Conservation (phyloP, 2,113 vertebrate species). For the Brachyhypopomus occidentalis region DNA sequence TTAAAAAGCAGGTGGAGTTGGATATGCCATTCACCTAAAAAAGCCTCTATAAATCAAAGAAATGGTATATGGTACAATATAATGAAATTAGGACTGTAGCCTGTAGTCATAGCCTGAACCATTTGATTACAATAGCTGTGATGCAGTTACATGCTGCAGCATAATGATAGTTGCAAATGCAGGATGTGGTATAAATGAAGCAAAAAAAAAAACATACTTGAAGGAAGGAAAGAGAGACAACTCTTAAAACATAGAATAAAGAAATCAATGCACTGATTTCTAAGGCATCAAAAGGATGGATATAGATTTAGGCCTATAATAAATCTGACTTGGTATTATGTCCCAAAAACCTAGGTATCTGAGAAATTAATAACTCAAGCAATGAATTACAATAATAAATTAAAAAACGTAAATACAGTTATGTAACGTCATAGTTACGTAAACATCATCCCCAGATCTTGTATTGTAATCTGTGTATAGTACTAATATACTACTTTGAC, state of each 20-base stretch:
- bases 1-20: not conserved
- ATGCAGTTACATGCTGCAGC: not conserved
- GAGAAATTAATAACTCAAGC: too few species aligned
- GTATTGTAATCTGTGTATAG: too few species aligned
- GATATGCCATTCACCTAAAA: not conserved
- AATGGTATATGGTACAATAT: not conserved
- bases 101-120: not conserved
- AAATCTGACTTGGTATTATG: too few species aligned
- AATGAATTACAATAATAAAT: too few species aligned
- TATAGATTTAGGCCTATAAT: too few species aligned
- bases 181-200: constrained; percentile 15
- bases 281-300: too few species aligned
- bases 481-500: too few species aligned
- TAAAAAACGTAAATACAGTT: too few species aligned
- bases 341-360: too few species aligned
- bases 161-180: not conserved
- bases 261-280: too few species aligned
- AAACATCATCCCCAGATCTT: too few species aligned
- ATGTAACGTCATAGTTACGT: too few species aligned
- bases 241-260: not conserved
- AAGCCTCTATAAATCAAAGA: not conserved
- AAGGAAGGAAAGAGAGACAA: not conserved
- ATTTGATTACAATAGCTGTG: not conserved
- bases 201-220: not conserved
- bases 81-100: not conserved